These are phyloP conservation scores for Dicrostonyx torquatus DNA, from an alignment of 2,797 vertebrate species.

Conservation along the genomic window DNA sequence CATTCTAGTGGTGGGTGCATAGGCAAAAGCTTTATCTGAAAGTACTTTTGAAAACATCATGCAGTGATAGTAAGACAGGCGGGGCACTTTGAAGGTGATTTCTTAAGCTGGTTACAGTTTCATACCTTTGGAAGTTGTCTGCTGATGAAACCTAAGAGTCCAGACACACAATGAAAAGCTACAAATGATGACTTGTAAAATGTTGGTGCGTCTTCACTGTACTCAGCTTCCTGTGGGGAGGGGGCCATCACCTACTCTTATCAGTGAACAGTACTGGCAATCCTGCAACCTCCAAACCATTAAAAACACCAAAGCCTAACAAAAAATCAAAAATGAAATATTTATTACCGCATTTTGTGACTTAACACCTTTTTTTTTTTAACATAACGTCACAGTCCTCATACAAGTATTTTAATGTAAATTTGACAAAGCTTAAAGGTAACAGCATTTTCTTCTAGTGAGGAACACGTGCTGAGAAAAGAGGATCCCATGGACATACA, in stretches of 20 bases:
- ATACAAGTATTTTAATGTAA: slow-evolving; percentile 99
- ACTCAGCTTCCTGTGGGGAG: background rate
- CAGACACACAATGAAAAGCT: slow-evolving; percentile 37
- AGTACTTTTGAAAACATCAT: slow-evolving; percentile 36
- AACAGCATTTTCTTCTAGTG: slow-evolving; percentile 99
- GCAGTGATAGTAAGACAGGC: slow-evolving; percentile 39
- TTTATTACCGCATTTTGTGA: slow-evolving; percentile 99
- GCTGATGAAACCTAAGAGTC: slow-evolving; percentile 33
- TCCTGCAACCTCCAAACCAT: slow-evolving; percentile 75
- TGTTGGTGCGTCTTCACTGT: slow-evolving; percentile 34
- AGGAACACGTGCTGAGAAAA: slow-evolving; percentile 99
- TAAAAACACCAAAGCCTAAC: slow-evolving; percentile 97
- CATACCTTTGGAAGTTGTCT: slow-evolving; percentile 74
- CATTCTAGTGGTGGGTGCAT: slow-evolving; percentile 49
- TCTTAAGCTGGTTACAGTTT: slow-evolving; percentile 43
- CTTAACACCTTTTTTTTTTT: slow-evolving; percentile 98
- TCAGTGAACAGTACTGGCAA: background rate
- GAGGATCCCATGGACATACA: slow-evolving; percentile 99
- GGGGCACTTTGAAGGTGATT: background rate
- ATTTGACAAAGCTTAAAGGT: slow-evolving; percentile 99
- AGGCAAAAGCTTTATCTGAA: slow-evolving; percentile 46
- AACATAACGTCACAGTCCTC: slow-evolving; percentile 99
- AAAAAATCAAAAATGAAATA: slow-evolving; percentile 99
- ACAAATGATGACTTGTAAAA: slow-evolving; percentile 48
- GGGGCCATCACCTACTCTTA: background rate